Evolutionary conservation across 2,888 invertebrate species (phyloP), one percentile per base, ranked within the genome.

Genomic region (Tetragnatha montana): DNA sequence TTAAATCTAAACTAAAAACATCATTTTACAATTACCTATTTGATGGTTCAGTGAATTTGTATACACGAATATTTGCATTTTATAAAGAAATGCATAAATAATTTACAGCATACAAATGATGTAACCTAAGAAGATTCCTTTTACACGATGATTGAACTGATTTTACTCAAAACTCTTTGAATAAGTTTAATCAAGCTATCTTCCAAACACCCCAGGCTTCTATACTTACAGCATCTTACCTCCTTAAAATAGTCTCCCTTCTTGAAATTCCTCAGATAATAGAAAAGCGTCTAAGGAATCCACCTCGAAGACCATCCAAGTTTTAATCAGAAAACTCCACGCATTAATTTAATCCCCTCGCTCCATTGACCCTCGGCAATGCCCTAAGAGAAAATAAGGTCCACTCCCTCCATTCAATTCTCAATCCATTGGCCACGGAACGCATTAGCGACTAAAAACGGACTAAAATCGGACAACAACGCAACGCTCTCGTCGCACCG

Each of bases 371-470:
- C 69, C 21, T 51, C 78, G 74, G 82, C 74, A 82, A 82, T 51
- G 82, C 73, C 60, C n/a, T n/a, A n/a, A n/a, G 73, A 82, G 35
- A 82, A 82, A 82, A 82, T 82, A 74, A 82, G 60, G 82, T 60
- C 60, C 19, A n/a, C 69, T 6, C n/a, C 70, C 75, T 35, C n/a
- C 85, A 89, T 89, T 85, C 80, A 89, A 89, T 89, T 89, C 81
- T 81, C 89, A 81, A 81, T 60, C 89, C 89, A 89, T 89, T 89
- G 89, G 81, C 89, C 85, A 85, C 89, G 68, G 70, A 80, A 76
- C 76, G 51, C 85, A 89, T 85, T 89, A 86, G 89, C 81, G 85
- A 83, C 51, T 73, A 81, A 78, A 85, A 89, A 89, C 89, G 89
- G 85, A 81, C n/a, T 71, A 89, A 89, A 89, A 86, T 85, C 85